Percentiles rank a stretch among this genome's conserved stretches.
phyloP scores from a whole-genome alignment of 2,113 vertebrate species.

The Cyprinodon brontotheroides region DNA sequence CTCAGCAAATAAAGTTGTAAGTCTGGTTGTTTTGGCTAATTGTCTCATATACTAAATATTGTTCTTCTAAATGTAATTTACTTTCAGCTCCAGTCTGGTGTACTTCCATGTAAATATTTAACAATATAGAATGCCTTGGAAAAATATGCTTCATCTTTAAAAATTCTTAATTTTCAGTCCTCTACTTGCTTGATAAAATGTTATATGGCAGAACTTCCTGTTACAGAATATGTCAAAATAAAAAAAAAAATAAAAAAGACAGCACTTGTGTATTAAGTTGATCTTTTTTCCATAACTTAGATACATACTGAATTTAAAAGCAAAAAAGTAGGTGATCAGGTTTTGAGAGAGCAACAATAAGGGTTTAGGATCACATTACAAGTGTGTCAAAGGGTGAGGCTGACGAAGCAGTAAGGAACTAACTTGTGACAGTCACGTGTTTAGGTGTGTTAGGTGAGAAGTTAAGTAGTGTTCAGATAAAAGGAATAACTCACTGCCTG shows the following conservation, averaged over 20 bases:
- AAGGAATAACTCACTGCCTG: neutral
- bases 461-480: neutral
- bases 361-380: neutral
- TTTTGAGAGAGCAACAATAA: neutral
- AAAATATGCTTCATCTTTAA: neutral
- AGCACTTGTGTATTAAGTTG: neutral
- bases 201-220: too few species aligned
- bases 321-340: neutral
- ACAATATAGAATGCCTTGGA: neutral
- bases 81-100: neutral
- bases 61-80: neutral
- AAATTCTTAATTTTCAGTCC: neutral
- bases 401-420: neutral
- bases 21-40: too few species aligned
- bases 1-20: too few species aligned
- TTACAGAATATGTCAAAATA: too few species aligned
- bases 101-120: neutral
- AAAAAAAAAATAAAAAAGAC: neutral
- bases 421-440: neutral
- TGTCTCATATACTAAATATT: too few species aligned
- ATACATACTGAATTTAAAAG: neutral
- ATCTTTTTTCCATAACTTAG: neutral
- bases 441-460: constrained; percentile 26
- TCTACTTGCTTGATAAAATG: neutral
- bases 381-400: neutral